These are phyloP conservation scores for Parnassius glacialis DNA, from an alignment of 2,888 invertebrate species.

Conservation along the genomic window DNA sequence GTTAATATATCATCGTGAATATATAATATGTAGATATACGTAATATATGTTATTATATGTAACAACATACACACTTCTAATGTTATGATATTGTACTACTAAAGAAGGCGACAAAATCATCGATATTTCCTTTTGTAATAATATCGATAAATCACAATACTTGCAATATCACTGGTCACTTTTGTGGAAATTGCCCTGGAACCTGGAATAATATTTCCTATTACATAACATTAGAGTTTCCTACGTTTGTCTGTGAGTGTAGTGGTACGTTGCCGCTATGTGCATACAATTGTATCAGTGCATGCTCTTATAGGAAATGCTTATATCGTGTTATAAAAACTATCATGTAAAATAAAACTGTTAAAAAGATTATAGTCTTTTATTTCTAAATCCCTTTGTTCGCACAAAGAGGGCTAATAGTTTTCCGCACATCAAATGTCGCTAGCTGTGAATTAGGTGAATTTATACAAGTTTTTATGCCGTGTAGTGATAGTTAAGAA, in stretches of 20 bases:
- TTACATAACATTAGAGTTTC: constrained; percentile 6
- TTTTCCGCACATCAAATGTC: no score
- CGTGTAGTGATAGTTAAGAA: no score
- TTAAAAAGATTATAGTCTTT: constrained; percentile 41
- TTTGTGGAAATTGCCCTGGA: constrained; percentile 6
- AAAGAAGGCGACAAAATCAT: constrained; percentile 8
- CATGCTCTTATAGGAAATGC: constrained; percentile 64
- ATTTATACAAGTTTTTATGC: no score
- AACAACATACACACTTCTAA: constrained; percentile 11
- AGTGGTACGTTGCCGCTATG: constrained; percentile 17
- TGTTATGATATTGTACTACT: constrained; percentile 14
- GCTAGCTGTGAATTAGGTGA: no score
- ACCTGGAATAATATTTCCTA: constrained; percentile 19
- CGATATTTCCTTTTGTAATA: not conserved
- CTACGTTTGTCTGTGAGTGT: constrained; percentile 25
- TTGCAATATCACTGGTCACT: not conserved
- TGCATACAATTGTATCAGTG: constrained; percentile 32
- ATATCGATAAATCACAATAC: constrained; percentile 7
- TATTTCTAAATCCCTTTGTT: not conserved
- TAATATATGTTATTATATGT: constrained; percentile 16
- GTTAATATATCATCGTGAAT: constrained; percentile 16
- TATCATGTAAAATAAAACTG: constrained; percentile 69
- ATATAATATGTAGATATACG: constrained; percentile 18
- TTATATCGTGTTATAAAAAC: constrained; percentile 66
- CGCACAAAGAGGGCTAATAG: no score